Conservation (phyloP, 2,113 vertebrate species). For the Ploceus nigricollis region DNA sequence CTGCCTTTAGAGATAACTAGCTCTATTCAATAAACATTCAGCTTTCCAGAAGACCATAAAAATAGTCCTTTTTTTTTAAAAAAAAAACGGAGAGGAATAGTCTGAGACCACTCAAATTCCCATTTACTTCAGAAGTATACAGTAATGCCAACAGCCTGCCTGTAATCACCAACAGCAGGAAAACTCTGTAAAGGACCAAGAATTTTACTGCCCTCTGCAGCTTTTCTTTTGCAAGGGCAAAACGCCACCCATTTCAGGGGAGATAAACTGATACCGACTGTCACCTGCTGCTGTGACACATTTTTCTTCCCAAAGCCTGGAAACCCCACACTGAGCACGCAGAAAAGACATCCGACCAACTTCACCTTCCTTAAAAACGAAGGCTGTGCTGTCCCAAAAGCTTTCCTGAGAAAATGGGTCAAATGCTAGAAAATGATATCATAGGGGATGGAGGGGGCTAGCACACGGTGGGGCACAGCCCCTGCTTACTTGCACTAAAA, state of each 20-base stretch:
- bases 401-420: conserved; percentile 14
- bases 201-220: conserved; percentile 71
- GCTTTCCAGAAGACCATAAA: not conserved
- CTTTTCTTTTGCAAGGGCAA: conserved; percentile 24
- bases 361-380: not conserved
- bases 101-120: not conserved
- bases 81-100: too few relatives aligned
- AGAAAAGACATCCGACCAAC: not conserved
- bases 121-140: not conserved
- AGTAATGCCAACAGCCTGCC: not conserved
- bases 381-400: not conserved
- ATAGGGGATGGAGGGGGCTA: not conserved
- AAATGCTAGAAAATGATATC: not conserved
- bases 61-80: not conserved
- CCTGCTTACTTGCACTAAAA: not conserved
- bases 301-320: not conserved
- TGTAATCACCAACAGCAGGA: not conserved
- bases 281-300: not conserved
- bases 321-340: not conserved
- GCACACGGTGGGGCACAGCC: too few relatives aligned
- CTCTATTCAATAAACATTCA: not conserved
- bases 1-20: not conserved
- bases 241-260: not conserved
- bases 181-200: conserved; percentile 28
- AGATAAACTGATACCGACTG: not conserved